Percentiles rank a stretch among this genome's conserved stretches.
Conservation (phyloP, 2,113 vertebrate genomes). For the Mungos mungo region DNA sequence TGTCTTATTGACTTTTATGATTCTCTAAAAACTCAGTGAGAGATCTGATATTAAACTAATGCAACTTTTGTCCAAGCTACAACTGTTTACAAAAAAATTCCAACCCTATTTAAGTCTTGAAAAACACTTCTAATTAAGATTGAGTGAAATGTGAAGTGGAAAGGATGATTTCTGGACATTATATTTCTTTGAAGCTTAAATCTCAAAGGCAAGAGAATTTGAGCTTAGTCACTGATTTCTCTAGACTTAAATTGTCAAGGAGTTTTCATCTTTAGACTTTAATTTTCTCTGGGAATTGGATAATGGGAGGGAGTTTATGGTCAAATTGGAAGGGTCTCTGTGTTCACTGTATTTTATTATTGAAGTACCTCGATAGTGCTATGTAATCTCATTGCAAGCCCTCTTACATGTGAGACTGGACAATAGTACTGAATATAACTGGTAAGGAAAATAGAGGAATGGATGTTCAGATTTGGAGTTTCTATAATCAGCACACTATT, state of each 20-base stretch:
- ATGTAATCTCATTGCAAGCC: neutral
- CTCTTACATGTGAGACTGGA: neutral
- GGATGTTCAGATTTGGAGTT: constrained; percentile 29
- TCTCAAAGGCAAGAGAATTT: constrained; percentile 33
- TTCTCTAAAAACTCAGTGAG: neutral
- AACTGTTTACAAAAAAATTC: neutral
- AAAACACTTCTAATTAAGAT: neutral
- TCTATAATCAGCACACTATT: neutral
- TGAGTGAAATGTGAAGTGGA: neutral
- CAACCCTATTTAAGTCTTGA: neutral
- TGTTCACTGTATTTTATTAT: constrained; percentile 14
- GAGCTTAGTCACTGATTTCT: neutral
- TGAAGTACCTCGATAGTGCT: neutral
- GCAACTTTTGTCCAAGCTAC: neutral
- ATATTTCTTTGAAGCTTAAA: constrained; percentile 43
- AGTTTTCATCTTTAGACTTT: constrained; percentile 10
- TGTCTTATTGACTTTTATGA: constrained; percentile 2
- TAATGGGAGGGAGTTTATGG: neutral
- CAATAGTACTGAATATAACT: neutral
- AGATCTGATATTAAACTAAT: neutral
- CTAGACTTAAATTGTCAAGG: neutral
- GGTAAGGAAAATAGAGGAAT: neutral
- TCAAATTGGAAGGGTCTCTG: neutral
- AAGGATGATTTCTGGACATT: neutral
- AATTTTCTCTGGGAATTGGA: neutral